Evolutionary conservation across 2,113 vertebrate species (phyloP), one percentile per base, ranked within the genome.

Genomic region (Myocastor coypus): DNA sequence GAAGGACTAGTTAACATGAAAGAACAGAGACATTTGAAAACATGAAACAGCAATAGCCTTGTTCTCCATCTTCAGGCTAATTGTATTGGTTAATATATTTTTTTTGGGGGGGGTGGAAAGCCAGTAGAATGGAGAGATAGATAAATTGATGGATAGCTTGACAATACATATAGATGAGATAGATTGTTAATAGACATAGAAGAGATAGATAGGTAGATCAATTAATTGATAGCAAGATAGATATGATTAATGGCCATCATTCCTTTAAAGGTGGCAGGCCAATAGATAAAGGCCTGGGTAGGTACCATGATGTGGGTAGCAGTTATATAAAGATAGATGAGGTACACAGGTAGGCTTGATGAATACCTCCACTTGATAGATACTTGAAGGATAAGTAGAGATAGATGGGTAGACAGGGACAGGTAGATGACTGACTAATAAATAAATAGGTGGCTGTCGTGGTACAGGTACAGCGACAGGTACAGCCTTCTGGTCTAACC

Each of bases 1-100:
- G 0, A 32, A 46, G 32, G 3, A 14, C 6, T 0, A 1, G 34
- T 5, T 12, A 40, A 3, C 19, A 11, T 26, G 19, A 73, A 50
- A 37, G 24, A 46, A 57, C 55, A 64, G 12, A n/a, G n/a, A n/a
- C 50, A 19, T 30, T 20, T 50, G 14, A 20, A 12, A 71, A 75
- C 0, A 11, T 0, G 28, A 91, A 17, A 6, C 22, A 16, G 9
- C 5, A 1, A 11, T 32, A 34, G 30, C 4, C 6, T 28, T 5
- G 16, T 12, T 4, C 50, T 0, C 2, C 34, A 14, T 52, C 73
- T 52, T 40, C 1, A 30, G 1, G 8, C 13, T 73, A 34, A 50
- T 5, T n/a, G 1, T 14, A 4, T 75, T 40, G 17, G 19, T 46
- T 24, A 50, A 28, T 28, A 3, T 16, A 84, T 88, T 80, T 30